Percentiles rank a stretch among this genome's conserved stretches.
These are phyloP conservation scores for Phrynocephalus vlangalii DNA, from an alignment of 2,797 vertebrate species.

Conservation along the genomic window DNA sequence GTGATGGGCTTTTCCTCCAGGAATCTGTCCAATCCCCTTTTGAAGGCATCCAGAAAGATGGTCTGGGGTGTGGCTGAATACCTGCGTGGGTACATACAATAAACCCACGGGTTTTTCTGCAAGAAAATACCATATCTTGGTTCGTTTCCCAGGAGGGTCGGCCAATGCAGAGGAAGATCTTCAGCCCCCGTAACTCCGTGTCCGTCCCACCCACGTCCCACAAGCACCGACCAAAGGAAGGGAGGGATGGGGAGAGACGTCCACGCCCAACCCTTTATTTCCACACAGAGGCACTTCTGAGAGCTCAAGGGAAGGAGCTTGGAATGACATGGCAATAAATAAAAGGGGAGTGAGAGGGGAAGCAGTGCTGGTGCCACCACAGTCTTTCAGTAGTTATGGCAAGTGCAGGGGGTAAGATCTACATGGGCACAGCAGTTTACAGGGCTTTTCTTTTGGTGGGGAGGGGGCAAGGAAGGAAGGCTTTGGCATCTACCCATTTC, in stretches of 20 bases:
- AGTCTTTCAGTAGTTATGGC: not conserved
- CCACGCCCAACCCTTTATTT: conserved; percentile 66
- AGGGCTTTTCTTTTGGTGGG: not conserved
- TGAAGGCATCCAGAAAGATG: no score
- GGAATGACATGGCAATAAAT: conserved; percentile 70
- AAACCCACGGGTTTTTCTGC: not conserved
- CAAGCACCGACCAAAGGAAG: not conserved
- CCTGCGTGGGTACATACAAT: not conserved
- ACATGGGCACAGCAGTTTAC: not conserved
- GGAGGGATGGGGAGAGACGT: conserved; percentile 13
- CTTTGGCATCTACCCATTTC: conserved; percentile 13
- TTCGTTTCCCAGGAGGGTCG: not conserved
- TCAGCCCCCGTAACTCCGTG: not conserved
- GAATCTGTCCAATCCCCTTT: no score
- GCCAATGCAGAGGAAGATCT: not conserved
- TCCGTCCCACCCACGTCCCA: no score
- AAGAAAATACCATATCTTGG: not conserved
- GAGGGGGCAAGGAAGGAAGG: not conserved
- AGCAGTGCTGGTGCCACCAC: conserved; percentile 7
- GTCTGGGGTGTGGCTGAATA: not conserved
- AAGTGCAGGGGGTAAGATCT: not conserved
- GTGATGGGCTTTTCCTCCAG: no score
- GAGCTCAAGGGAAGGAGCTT: conserved; percentile 19
- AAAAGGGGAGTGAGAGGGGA: conserved; percentile 39
- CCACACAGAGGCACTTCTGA: conserved; percentile 70